Conservation (phyloP, 2,888 invertebrate genomes). For the Pristionchus entomophagus region DNA sequence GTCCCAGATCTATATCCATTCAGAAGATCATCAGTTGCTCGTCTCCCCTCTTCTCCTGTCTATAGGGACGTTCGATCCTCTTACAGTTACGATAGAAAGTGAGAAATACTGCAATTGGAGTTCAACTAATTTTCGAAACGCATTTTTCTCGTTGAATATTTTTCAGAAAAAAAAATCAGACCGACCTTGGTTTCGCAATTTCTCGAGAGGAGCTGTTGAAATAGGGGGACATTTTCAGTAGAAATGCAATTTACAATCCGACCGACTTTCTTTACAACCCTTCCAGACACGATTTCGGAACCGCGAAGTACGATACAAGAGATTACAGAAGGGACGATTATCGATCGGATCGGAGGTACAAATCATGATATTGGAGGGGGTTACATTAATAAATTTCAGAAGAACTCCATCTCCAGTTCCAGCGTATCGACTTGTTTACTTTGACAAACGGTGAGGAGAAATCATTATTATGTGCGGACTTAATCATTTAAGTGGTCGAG, state of each 20-base stretch:
- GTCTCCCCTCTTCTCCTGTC: slow-evolving; percentile 5
- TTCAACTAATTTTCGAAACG: too few relatives aligned
- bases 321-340: background rate
- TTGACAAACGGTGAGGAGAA: slow-evolving; percentile 36
- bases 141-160: too few relatives aligned
- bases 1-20: background rate
- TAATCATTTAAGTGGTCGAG: slow-evolving; percentile 10
- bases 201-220: background rate
- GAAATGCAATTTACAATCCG: background rate
- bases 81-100: slow-evolving; percentile 24
- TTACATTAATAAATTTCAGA: background rate
- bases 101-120: too few relatives aligned
- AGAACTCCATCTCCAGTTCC: slow-evolving; percentile 10
- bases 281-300: background rate
- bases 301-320: background rate
- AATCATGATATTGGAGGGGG: background rate
- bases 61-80: slow-evolving; percentile 18
- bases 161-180: too few relatives aligned
- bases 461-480: background rate
- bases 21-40: background rate
- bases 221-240: background rate
- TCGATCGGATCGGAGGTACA: background rate
- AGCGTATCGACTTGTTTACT: slow-evolving; percentile 38
- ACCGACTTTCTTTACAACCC: background rate
- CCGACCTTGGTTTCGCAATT: too few relatives aligned